Percentiles rank a stretch among this genome's conserved stretches.
These are phyloP conservation scores for Ischnura elegans DNA, from an alignment of 2,888 invertebrate genomes.

Conservation along the genomic window DNA sequence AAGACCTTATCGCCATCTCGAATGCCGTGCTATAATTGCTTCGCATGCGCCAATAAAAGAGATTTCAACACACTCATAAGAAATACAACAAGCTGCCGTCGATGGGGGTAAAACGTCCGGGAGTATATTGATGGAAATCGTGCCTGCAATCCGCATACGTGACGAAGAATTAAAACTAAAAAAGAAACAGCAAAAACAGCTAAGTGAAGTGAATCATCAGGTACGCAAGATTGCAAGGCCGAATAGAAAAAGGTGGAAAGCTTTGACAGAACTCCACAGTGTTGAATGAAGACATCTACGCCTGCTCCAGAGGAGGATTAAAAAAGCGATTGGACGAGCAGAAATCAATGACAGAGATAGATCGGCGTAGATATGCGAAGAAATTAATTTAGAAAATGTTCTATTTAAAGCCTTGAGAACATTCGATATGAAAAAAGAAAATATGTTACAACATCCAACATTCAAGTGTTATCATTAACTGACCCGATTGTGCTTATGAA, in stretches of 20 bases:
- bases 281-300: constrained; percentile 44
- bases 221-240: constrained; percentile 16
- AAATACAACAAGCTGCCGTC: constrained; percentile 6
- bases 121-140: not conserved
- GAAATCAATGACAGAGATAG: not conserved
- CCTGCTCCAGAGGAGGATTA: not conserved
- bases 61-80: not conserved
- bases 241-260: not conserved
- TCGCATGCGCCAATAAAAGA: not conserved
- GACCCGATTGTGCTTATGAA: no score
- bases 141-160: constrained; percentile 5
- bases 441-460: no score
- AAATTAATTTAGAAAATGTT: no score
- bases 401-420: no score
- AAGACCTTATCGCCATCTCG: not conserved
- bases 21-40: constrained; percentile 14
- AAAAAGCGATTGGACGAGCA: not conserved
- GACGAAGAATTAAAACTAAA: not conserved
- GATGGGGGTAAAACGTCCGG: constrained; percentile 22
- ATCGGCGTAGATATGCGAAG: no score
- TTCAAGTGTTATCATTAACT: no score
- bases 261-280: not conserved
- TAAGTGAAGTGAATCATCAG: not conserved
- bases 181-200: not conserved
- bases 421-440: no score